A percentile compares a stretch with the other conserved stretches of the same genome.
These are phyloP conservation scores for Scelioninae gen. 2 DNA, from an alignment of 2,888 invertebrate species.

Conservation along the genomic window DNA sequence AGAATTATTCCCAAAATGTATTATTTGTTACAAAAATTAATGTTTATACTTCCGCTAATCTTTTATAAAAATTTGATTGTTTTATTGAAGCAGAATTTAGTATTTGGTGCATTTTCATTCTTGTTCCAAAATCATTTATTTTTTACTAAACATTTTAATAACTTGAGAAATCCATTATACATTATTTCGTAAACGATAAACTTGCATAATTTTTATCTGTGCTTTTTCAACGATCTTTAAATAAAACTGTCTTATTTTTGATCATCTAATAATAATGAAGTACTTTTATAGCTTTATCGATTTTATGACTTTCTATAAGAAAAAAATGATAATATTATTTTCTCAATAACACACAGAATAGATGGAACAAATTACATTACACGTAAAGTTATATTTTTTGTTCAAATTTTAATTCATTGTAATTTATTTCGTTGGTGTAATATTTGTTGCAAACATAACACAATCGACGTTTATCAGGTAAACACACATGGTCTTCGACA, in stretches of 20 bases:
- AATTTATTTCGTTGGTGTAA: neutral
- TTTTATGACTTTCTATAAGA: slow-evolving; percentile 29
- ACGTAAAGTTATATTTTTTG: too few relatives aligned
- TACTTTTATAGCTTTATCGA: slow-evolving; percentile 48
- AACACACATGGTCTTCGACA: slow-evolving; percentile 30
- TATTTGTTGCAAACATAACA: slow-evolving; percentile 11
- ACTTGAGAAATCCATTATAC: too few relatives aligned
- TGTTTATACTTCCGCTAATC: too few relatives aligned
- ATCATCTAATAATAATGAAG: slow-evolving; percentile 42
- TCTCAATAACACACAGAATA: neutral
- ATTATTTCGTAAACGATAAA: too few relatives aligned
- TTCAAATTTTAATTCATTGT: neutral
- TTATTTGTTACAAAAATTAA: too few relatives aligned
- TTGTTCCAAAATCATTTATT: too few relatives aligned
- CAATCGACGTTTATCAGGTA: slow-evolving; percentile 9
- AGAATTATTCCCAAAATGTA: too few relatives aligned
- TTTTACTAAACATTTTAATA: too few relatives aligned
- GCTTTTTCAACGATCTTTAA: slow-evolving; percentile 23
- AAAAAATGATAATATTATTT: slow-evolving; percentile 4
- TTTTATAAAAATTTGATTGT: too few relatives aligned
- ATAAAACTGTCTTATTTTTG: slow-evolving; percentile 47
- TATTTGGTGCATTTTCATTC: too few relatives aligned
- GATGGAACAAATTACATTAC: neutral
- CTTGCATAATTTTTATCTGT: too few relatives aligned
- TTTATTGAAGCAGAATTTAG: too few relatives aligned